Conservation (phyloP, 2,113 vertebrate species). For the Cavia porcellus region DNA sequence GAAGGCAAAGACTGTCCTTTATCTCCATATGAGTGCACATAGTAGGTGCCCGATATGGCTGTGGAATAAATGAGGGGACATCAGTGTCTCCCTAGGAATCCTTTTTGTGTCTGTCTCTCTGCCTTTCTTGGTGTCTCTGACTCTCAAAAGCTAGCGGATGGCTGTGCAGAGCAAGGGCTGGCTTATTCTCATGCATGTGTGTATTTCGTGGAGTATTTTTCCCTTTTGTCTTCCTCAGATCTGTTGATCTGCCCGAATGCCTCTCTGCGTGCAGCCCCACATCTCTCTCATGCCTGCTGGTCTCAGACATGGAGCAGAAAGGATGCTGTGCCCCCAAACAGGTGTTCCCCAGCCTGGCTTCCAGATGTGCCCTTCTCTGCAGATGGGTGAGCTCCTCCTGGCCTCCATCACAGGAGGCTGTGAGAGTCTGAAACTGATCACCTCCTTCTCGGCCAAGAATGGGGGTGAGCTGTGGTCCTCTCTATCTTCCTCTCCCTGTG, state of each 20-base stretch:
- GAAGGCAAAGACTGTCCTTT: background rate
- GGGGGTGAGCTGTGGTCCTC: slow-evolving; percentile 57
- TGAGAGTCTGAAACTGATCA: slow-evolving; percentile 41
- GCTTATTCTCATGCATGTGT: background rate
- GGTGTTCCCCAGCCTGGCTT: background rate
- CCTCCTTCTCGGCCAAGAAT: slow-evolving; percentile 38
- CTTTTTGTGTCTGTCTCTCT: background rate
- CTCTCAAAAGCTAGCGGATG: slow-evolving; percentile 4
- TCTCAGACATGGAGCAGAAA: background rate
- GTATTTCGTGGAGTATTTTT: background rate
- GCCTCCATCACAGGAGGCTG: background rate
- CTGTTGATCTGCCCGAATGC: background rate
- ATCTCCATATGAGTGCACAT: background rate
- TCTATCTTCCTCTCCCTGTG: slow-evolving; percentile 61
- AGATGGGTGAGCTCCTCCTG: background rate
- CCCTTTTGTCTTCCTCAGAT: background rate
- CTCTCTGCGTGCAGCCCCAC: background rate
- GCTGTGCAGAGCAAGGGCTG: background rate
- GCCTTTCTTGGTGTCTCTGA: background rate
- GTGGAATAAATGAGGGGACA: background rate
- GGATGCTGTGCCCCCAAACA: background rate
- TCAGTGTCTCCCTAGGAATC: background rate
- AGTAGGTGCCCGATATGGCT: slow-evolving; percentile 43
- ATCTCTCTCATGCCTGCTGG: background rate
- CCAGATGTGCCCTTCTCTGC: background rate